These are phyloP conservation scores for Trilocha varians DNA, from an alignment of 2,888 invertebrate genomes.

Conservation along the genomic window DNA sequence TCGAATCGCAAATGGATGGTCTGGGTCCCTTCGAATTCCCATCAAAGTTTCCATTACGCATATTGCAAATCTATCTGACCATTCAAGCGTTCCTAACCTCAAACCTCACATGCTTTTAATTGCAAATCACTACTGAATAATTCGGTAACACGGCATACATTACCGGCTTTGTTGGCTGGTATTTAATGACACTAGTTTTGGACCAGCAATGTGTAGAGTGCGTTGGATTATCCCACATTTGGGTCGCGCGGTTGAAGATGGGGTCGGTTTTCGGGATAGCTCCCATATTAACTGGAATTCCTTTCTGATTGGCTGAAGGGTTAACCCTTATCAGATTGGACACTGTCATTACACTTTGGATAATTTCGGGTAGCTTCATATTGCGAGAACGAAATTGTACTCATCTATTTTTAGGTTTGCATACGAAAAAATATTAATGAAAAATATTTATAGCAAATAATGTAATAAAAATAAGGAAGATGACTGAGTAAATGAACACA, in stretches of 20 bases:
- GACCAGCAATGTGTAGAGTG: slow-evolving; percentile 14
- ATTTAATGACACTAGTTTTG: neutral
- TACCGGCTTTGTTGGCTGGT: slow-evolving; percentile 8
- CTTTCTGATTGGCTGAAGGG: slow-evolving; percentile 46
- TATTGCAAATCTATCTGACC: slow-evolving; percentile 23
- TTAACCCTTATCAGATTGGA: slow-evolving; percentile 58
- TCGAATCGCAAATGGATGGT: slow-evolving; percentile 2
- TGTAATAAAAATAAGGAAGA: no score
- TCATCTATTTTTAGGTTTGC: no score
- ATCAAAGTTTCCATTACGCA: slow-evolving; percentile 24
- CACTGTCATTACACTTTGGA: slow-evolving; percentile 59
- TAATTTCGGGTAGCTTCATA: slow-evolving; percentile 48
- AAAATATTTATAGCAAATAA: no score
- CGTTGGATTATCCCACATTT: slow-evolving; percentile 7
- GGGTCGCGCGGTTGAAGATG: slow-evolving; percentile 20
- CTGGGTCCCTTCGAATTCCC: slow-evolving; percentile 13
- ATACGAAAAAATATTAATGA: no score
- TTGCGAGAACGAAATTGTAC: no score
- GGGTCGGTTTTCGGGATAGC: slow-evolving; percentile 38
- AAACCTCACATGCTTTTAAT: slow-evolving; percentile 26
- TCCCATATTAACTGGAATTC: slow-evolving; percentile 56
- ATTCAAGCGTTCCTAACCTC: slow-evolving; percentile 25
- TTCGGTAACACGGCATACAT: slow-evolving; percentile 12
- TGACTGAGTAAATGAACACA: no score
- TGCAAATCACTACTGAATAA: slow-evolving; percentile 19